Conservation (phyloP, 1,140 invertebrate genomes). For the Drosophila gunungcola region DNA sequence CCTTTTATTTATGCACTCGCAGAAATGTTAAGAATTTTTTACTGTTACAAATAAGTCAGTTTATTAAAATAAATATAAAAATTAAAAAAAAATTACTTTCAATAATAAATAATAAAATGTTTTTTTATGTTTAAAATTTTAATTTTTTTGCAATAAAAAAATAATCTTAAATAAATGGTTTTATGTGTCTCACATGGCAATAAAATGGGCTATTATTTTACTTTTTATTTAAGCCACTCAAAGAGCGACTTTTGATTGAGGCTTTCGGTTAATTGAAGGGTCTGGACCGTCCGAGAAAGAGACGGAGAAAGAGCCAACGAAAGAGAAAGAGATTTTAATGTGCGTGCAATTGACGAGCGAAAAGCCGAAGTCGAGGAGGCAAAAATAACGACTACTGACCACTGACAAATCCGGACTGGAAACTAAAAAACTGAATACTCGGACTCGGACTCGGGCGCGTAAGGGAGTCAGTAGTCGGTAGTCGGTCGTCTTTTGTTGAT, state of each 20-base stretch:
- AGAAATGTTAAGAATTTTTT: constrained; percentile 5
- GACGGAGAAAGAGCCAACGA: constrained; percentile 1
- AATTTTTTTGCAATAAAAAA: no score
- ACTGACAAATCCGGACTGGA: constrained; percentile 28
- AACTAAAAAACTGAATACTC: constrained; percentile 27
- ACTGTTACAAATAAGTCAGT: neutral
- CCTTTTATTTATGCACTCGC: constrained; percentile 5
- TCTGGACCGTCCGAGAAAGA: constrained; percentile 24
- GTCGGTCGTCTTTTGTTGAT: constrained; percentile 66
- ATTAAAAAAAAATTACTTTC: no score
- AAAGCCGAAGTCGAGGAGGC: constrained; percentile 26
- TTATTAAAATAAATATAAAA: no score
- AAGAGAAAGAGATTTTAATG: constrained; percentile 8
- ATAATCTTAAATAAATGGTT: no score
- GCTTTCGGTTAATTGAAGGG: constrained; percentile 34
- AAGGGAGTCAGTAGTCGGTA: constrained; percentile 28
- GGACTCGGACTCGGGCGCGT: constrained; percentile 39
- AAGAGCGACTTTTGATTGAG: neutral
- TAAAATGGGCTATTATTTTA: neutral
- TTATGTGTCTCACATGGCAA: no score
- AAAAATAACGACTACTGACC: constrained; percentile 32
- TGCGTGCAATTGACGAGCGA: constrained; percentile 34
- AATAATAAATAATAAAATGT: no score
- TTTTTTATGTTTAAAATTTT: no score
- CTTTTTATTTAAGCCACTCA: neutral